phyloP scores from a whole-genome alignment of 2,888 invertebrate species.

The Lutraria lutraria region DNA sequence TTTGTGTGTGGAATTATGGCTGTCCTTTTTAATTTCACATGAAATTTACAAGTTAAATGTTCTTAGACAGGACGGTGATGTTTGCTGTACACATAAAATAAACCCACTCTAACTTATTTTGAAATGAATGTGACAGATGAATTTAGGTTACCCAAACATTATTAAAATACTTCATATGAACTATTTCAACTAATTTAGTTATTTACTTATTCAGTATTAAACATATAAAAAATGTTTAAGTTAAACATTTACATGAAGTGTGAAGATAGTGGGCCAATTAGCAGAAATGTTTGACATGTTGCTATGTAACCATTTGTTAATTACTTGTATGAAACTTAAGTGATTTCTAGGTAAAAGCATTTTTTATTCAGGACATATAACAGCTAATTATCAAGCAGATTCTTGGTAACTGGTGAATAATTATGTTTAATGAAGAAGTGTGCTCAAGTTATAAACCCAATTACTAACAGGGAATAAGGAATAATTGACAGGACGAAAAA shows the following conservation, averaged over 20 bases:
- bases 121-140: no score
- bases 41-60: no score
- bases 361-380: not conserved
- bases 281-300: conserved; percentile 13
- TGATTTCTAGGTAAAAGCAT: not conserved
- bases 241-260: not conserved
- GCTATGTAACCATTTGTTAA: not conserved
- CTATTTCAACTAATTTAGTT: no score
- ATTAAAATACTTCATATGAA: no score
- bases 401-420: conserved; percentile 17
- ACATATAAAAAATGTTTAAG: not conserved
- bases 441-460: not conserved
- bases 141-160: no score
- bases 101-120: no score
- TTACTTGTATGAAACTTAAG: not conserved
- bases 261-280: not conserved
- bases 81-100: no score
- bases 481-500: conserved; percentile 10
- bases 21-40: no score
- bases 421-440: conserved; percentile 8
- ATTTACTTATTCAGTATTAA: no score
- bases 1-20: no score
- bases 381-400: not conserved
- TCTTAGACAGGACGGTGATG: no score
- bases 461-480: conserved; percentile 2